Percentiles rank a stretch among this genome's conserved stretches.
phyloP scores from a whole-genome alignment of 2,113 vertebrate species.

The Hypanus sabinus region DNA sequence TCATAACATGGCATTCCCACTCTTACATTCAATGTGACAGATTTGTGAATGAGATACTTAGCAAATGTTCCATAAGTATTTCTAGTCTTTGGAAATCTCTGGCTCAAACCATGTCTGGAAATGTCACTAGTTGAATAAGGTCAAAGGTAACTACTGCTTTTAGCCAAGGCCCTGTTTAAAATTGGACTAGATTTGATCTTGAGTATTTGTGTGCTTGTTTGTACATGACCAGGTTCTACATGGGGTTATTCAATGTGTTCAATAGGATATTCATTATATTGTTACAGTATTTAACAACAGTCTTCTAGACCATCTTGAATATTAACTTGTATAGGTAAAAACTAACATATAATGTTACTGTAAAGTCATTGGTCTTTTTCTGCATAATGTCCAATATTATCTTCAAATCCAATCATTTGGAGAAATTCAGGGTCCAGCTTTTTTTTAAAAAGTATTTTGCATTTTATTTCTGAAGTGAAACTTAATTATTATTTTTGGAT shows the following conservation, averaged over 20 bases:
- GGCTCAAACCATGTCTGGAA: neutral
- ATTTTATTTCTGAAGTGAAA: neutral
- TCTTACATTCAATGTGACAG: too few relatives aligned
- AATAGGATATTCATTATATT: neutral
- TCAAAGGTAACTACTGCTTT: neutral
- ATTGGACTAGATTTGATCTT: neutral
- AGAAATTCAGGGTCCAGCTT: too few relatives aligned
- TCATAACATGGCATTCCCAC: too few relatives aligned
- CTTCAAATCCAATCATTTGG: neutral
- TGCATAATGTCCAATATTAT: neutral
- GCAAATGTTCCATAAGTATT: neutral
- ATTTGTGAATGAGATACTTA: too few relatives aligned
- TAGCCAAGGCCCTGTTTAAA: neutral
- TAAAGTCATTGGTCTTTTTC: neutral
- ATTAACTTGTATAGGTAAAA: neutral
- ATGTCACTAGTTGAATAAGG: neutral
- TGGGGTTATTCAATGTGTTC: neutral
- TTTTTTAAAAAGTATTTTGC: neutral
- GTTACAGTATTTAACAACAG: neutral
- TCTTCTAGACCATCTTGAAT: neutral
- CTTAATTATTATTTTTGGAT: too few relatives aligned
- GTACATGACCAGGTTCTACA: neutral
- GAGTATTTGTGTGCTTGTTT: neutral
- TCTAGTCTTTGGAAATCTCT: neutral
- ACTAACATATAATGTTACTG: neutral